phyloP scores from a whole-genome alignment of 2,888 invertebrate species.

The Pteria penguin region DNA sequence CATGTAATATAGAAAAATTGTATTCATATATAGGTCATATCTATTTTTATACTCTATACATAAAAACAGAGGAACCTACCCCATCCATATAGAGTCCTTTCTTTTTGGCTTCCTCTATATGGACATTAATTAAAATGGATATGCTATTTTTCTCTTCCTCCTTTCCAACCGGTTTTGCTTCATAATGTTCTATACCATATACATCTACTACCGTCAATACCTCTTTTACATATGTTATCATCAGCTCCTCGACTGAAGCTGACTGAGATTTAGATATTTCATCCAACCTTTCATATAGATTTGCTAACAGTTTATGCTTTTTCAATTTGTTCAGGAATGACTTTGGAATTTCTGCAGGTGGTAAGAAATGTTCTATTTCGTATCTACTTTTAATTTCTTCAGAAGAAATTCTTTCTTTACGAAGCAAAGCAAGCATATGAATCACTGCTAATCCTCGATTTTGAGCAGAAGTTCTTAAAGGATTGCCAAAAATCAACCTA shows the following conservation, averaged over 20 bases:
- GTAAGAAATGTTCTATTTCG: slow-evolving; percentile 24
- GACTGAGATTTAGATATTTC: slow-evolving; percentile 1
- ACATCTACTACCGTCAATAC: slow-evolving; percentile 17
- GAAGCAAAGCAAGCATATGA: slow-evolving; percentile 15
- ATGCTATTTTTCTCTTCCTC: not conserved
- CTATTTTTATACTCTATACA: no score
- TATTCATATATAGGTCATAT: no score
- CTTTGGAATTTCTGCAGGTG: slow-evolving; percentile 3
- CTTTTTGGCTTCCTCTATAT: not conserved
- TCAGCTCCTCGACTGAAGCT: slow-evolving; percentile 17
- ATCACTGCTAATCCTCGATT: slow-evolving; percentile 34
- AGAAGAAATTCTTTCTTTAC: slow-evolving; percentile 1
- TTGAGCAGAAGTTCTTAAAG: slow-evolving; percentile 13
- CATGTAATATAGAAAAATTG: no score
- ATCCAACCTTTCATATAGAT: slow-evolving; percentile 22
- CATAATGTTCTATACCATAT: slow-evolving; percentile 27
- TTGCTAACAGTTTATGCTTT: slow-evolving; percentile 19
- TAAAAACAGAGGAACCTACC: no score
- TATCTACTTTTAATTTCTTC: slow-evolving; percentile 9
- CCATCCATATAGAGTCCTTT: not conserved
- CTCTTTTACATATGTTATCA: slow-evolving; percentile 30
- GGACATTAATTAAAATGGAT: slow-evolving; percentile 8
- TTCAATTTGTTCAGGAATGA: slow-evolving; percentile 19
- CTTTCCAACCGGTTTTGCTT: not conserved
- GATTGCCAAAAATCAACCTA: slow-evolving; percentile 2